Evolutionary conservation across 1,140 invertebrate species (phyloP).

Genomic region (Lepidostoma basale): DNA sequence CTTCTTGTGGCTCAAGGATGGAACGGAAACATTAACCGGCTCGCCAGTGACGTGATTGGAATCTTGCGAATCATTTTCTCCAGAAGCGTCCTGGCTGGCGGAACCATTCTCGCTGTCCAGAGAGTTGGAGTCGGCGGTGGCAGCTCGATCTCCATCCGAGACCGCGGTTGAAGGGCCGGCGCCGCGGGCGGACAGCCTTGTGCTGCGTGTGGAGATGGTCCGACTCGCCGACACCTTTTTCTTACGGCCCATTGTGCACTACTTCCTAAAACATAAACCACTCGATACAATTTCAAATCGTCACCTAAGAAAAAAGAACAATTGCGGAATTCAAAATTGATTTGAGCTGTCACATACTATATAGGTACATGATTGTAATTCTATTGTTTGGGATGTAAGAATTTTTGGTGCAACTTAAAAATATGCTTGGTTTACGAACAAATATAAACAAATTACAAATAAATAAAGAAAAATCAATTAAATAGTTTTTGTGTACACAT

Average conservation of each 20-base stretch:
- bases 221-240: constrained; percentile 22
- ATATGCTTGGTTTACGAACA: neutral
- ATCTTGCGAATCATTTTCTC: constrained; percentile 41
- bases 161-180: neutral
- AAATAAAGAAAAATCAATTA: neutral
- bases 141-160: no score
- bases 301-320: neutral
- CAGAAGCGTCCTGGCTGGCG: constrained; percentile 32
- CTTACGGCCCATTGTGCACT: constrained; percentile 30
- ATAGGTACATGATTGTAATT: neutral
- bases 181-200: constrained; percentile 25
- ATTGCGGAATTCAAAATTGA: neutral
- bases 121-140: constrained; percentile 19
- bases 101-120: constrained; percentile 17
- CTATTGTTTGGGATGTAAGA: constrained; percentile 15
- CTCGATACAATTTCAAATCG: neutral
- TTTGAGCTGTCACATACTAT: constrained; percentile 14
- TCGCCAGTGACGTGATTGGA: constrained; percentile 1
- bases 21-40: neutral
- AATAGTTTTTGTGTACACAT: no score
- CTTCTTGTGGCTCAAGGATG: constrained; percentile 51
- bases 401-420: neutral
- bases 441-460: neutral
- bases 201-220: constrained; percentile 11
- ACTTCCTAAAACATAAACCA: constrained; percentile 14